phyloP scores from a whole-genome alignment of 2,113 vertebrate species.

The Brachypodius melanocephalos region DNA sequence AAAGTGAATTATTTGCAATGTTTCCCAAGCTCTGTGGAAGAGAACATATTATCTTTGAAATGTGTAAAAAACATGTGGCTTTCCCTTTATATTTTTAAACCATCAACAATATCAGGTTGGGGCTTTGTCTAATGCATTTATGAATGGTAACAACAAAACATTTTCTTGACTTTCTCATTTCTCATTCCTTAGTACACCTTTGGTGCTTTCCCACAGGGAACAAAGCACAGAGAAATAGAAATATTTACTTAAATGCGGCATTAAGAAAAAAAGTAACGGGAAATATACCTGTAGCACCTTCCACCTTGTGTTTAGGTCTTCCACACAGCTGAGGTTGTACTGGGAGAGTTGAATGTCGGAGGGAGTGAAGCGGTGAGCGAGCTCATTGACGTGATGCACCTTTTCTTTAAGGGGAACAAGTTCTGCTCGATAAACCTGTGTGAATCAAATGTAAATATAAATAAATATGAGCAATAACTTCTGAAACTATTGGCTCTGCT shows the following conservation, averaged over 20 bases:
- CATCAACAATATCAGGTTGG: background rate
- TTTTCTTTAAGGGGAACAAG: conserved; percentile 88
- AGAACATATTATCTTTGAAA: background rate
- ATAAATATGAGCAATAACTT: background rate
- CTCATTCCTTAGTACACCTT: background rate
- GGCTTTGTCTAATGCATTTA: background rate
- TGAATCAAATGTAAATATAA: background rate
- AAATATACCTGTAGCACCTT: conserved; percentile 88
- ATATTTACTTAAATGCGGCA: background rate
- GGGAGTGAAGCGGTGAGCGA: conserved; percentile 81
- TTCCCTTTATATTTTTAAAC: background rate
- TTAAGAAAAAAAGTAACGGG: background rate
- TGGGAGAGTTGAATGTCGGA: conserved; percentile 86
- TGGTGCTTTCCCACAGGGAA: background rate
- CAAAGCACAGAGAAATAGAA: background rate
- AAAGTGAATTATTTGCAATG: background rate
- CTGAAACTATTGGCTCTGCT: background rate
- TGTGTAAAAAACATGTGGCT: background rate
- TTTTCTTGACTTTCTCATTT: background rate
- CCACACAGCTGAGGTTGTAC: conserved; percentile 84
- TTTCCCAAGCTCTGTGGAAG: background rate
- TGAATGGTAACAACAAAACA: background rate
- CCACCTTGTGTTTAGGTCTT: conserved; percentile 93
- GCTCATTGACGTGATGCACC: conserved; percentile 85
- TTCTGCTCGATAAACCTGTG: conserved; percentile 87